Evolutionary conservation across 2,888 invertebrate genomes (phyloP), one percentile per base, ranked within the genome.

Genomic region (Lithophane socia): DNA sequence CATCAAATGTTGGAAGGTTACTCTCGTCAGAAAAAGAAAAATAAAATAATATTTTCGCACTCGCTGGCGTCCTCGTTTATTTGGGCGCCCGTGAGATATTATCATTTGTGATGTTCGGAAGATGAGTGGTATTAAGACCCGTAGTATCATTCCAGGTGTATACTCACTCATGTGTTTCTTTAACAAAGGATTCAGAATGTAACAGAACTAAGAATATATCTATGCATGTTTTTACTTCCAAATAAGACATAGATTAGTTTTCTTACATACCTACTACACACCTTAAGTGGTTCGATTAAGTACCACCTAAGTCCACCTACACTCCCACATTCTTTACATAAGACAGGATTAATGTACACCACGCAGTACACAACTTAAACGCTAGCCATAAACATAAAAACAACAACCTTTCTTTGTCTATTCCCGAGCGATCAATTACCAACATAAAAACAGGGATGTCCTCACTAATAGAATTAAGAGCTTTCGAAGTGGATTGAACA

Each of bases 381-480:
- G 13, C 24, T 37, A 18, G 52, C 52, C 37, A 58, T 68, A 68
- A 56, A 68, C 47, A 73, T 73, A 69, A 75, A 75, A 82, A 75
- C 63, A 68, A 61, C 29, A 75, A 71, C 37, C 52, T 18, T 73
- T 69, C 64, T 63, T 75, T 74, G 64, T 70, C 64, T 77, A 66
- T 68, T 44, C 80, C 66, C 70, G 42, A 66, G 76, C 80, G 70
- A 80, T 86, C 80, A 86, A 80, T 87, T 77, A 78, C 86, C 49
- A 63, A 76, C 56, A 85, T 80, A 29, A 78, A 80, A 77, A 76
- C 80, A 70, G 24, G 67, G 12, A 78, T 78, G 80, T 85, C 74
- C 72, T 76, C 68, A 65, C 86, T 85, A 87, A 86, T 83, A 83
- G 71, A 85, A 87, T 87, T 80, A 87, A 85, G 77, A 85, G 80